Percentiles rank a stretch among this genome's conserved stretches.
These are phyloP conservation scores for Phalacrocorax brasilianus DNA, from an alignment of 2,113 vertebrate genomes.

Conservation along the genomic window DNA sequence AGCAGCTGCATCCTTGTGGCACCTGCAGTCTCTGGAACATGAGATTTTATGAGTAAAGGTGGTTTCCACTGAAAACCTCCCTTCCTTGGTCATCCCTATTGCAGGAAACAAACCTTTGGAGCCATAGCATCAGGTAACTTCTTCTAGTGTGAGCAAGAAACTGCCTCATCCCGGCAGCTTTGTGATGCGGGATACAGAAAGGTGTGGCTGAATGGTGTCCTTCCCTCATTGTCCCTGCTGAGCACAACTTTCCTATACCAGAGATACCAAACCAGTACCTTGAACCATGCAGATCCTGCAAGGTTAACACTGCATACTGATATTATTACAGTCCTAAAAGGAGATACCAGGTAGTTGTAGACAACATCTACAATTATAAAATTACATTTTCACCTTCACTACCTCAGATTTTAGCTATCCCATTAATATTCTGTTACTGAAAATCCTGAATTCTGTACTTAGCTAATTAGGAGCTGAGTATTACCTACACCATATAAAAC, in stretches of 20 bases:
- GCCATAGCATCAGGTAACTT: background rate
- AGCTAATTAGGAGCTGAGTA: background rate
- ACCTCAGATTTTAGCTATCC: background rate
- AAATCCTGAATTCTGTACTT: background rate
- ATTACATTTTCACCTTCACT: background rate
- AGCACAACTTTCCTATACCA: background rate
- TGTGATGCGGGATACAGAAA: background rate
- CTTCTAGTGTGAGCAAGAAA: background rate
- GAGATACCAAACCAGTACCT: no score
- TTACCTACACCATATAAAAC: background rate
- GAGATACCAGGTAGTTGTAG: background rate
- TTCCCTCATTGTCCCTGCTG: background rate
- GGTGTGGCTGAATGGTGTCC: background rate
- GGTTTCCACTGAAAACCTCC: background rate
- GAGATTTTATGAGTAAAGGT: background rate
- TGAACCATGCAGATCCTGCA: background rate
- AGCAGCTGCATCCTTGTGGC: background rate
- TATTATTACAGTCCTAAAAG: background rate
- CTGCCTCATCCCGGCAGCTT: background rate
- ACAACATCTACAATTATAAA: background rate
- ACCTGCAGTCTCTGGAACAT: rapidly evolving
- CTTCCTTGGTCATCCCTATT: background rate
- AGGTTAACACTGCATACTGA: no score
- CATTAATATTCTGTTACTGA: background rate
- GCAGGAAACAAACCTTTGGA: background rate